phyloP scores from a whole-genome alignment of 2,888 invertebrate species.

The Andrena bicolor region DNA sequence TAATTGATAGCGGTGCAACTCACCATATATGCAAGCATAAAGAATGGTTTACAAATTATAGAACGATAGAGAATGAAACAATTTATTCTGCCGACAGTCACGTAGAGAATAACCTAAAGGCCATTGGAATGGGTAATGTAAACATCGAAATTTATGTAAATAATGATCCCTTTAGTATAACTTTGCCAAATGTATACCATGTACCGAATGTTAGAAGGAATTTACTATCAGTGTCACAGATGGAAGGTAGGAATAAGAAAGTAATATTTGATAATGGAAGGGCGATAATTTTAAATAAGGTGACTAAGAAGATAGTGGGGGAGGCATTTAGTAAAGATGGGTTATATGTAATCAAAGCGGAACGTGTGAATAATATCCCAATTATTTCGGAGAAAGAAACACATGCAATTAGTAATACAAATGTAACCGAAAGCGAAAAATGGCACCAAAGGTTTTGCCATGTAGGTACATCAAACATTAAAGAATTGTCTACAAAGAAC shows the following conservation, averaged over 20 bases:
- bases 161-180: neutral
- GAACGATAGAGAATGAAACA: constrained; percentile 11
- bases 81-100: constrained; percentile 30
- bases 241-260: constrained; percentile 26
- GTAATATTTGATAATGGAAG: constrained; percentile 30
- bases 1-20: too few relatives aligned
- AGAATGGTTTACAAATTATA: too few relatives aligned
- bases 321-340: constrained; percentile 17
- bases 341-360: constrained; percentile 17
- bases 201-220: constrained; percentile 41
- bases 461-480: neutral
- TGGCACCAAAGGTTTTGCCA: constrained; percentile 18
- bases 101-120: constrained; percentile 6
- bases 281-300: constrained; percentile 10
- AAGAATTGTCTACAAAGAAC: constrained; percentile 1
- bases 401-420: neutral
- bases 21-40: too few relatives aligned
- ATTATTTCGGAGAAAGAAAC: constrained; percentile 20
- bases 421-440: neutral
- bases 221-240: constrained; percentile 36
- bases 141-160: constrained; percentile 13
- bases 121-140: constrained; percentile 27
- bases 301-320: constrained; percentile 17
- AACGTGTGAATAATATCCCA: constrained; percentile 6
- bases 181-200: constrained; percentile 27